Base-by-base conservation (phyloP, 1,140 invertebrate species). In the Brachionus calyciflorus region DNA sequence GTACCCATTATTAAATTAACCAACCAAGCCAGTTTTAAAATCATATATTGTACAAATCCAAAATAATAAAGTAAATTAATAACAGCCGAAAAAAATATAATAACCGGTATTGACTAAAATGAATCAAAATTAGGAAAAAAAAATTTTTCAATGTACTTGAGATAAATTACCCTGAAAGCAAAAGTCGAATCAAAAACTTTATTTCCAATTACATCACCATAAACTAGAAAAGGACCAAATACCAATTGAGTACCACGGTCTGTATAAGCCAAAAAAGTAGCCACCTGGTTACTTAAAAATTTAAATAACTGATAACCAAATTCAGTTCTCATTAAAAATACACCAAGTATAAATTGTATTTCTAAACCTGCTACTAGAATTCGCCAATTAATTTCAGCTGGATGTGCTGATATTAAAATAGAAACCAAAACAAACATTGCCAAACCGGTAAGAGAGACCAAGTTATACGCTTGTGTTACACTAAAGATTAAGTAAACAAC, bases 31-130 rank as follows among this genome's bases (percentile, higher is more conserved):
- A 96, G 80, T 83, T 91, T 92, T 14, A 89, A 81, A 14, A 94
- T 89, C 17, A 94, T 82, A 86, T 88, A 90, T 84, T 96, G 93
- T 89, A 97, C 91, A 0, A 89, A 87, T 5, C 93, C 93, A 82
- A 89, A 88, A 83, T 94, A 93, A 84, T 93, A 95, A 10, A 96
- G 83, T 10, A 96, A 88, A 80, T 92, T 91, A 14, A 94, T 90
- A 77, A 91, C 85, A 82, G 94, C 93, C 81, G 91, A 91, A 81
- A 96, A 91, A 87, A 94, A 96, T 85, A 92, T 93, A 55, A 96
- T 92, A 0, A 93, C 91, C 0, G 92, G 89, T 19, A 94, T 83
- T 0, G 89, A 87, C 91, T 92, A 7, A 24, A 82, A 51, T n/a
- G n/a, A 87, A 48, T 46, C 9, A 3, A 79, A 57, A 63, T 17